Evolutionary conservation across 2,113 vertebrate genomes (phyloP), one percentile per base, ranked within the genome.

Genomic region (Drymodes brunneopygia): DNA sequence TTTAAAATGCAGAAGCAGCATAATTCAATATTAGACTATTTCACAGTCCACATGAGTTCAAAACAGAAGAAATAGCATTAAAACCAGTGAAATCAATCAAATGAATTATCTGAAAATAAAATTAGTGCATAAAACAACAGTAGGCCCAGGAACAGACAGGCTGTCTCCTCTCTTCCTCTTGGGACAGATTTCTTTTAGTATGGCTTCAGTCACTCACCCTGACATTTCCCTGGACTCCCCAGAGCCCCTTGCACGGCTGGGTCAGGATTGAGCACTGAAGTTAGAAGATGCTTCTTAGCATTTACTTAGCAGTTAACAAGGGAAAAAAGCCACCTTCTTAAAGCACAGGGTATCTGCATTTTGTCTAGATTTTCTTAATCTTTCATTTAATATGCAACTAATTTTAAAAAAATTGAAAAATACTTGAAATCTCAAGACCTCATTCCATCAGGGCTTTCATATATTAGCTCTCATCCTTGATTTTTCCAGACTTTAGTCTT

Each of bases 21-120:
- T 91, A 88, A 95, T 86, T 92, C 72, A 88, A 27, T 92, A 85
- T 90, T 66, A 78, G 88, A 77, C 61, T 86, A 58, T 78, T 96
- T 94, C 74, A 77, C 67, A 90, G 81, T 65, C 83, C 42, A 28
- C 40, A 64, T 7, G 11, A 90, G 88, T 88, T 95, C 88, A 95
- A 93, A 95, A 84, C 66, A 84, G 86, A 89, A 94, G 66, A 94
- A 96, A 95, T 51, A 90, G 48, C 65, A 93, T 97, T 96, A 91
- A 93, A 95, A 95, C 72, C 79, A 81, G 42, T 31, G 44, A 81
- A 97, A 96, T 96, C 88, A 95, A 96, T 95, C 97, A 92, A 94
- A 86, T 74, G 33, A 94, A 86, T 91, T 92, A 93, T 58, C 74
- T 69, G 62, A 81, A 96, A 96, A 97, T 74, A 93, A 90, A 82